Base-by-base conservation (phyloP, 2,797 vertebrate species). In the Darevskia mixta region DNA sequence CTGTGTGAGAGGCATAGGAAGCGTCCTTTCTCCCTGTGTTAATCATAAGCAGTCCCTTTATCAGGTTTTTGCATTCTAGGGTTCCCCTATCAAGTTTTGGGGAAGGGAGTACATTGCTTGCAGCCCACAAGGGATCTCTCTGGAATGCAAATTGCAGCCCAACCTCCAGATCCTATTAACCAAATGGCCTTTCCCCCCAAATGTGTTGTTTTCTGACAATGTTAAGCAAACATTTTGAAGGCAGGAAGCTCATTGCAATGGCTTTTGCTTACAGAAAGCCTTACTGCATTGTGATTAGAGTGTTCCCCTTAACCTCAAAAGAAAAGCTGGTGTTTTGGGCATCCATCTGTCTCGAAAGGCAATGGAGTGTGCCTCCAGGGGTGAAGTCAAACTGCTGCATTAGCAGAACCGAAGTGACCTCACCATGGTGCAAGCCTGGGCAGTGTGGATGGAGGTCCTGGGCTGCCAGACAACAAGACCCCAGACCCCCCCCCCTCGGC, bases 101-200 rank as follows among this genome's bases (percentile, higher is more conserved):
- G 72, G 25, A 75, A 41, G 43, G 27, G 79, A n/a, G 93, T 93
- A 88, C 45, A 61, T 71, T 87, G 55, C 49, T 61, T 88, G 3
- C 23, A 3, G 82, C 8, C 15, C 89, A 69, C 41, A 86, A 92
- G 0, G 61, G 87, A 91, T 90, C 92, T 86, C 91, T 15, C 41
- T 73, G 71, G 80, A 85, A 80, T 86, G 85, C 66, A 89, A 92
- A 93, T 87, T 85, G 76, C 66, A 85, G 2, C 10, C 82, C 49
- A 13, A 49, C 3, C 82, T 3, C 55, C 27, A 69, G 89, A 86
- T 89, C 88, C 88, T 87, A 88, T 85, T 93, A 79, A 93, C 43
- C 87, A 92, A 49, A 89, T 95, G 91, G 89, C 89, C 93, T 92
- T 91, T 90, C 1, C 49, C 45, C 25, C 29, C 86, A 90, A 85